Conservation (phyloP, 1,140 invertebrate genomes). For the Carposina sasakii region DNA sequence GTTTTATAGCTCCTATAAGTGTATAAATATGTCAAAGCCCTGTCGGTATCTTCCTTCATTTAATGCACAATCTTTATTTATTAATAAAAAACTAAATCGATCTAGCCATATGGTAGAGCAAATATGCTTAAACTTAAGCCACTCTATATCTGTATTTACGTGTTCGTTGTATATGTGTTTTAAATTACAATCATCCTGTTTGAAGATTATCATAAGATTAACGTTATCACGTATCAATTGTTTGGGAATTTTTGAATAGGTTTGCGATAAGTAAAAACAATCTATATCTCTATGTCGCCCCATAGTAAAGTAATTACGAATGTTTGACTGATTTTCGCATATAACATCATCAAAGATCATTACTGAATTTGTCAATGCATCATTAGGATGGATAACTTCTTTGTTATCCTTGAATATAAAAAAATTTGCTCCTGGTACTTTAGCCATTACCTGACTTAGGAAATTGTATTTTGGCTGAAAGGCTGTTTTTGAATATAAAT, state of each 20-base stretch:
- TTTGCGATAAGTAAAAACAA: slow-evolving; percentile 53
- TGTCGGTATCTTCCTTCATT: slow-evolving; percentile 35
- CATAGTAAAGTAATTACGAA: slow-evolving; percentile 50
- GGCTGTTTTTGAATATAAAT: slow-evolving; percentile 3
- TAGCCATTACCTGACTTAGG: neutral
- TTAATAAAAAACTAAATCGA: slow-evolving; percentile 32
- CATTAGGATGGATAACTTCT: slow-evolving; percentile 9
- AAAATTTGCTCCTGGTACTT: neutral
- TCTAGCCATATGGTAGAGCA: slow-evolving; percentile 39
- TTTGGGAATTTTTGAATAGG: slow-evolving; percentile 52
- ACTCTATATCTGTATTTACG: slow-evolving; percentile 40
- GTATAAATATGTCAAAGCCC: slow-evolving; percentile 25
- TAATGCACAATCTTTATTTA: slow-evolving; percentile 33
- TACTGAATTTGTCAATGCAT: slow-evolving; percentile 29
- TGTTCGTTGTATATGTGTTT: slow-evolving; percentile 55
- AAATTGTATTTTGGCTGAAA: slow-evolving; percentile 7
- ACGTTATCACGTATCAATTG: slow-evolving; percentile 51
- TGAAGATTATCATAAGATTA: slow-evolving; percentile 53
- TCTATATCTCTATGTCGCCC: slow-evolving; percentile 46
- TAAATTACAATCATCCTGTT: slow-evolving; percentile 54
- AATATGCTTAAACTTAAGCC: slow-evolving; percentile 34
- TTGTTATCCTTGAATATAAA: slow-evolving; percentile 2
- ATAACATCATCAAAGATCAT: slow-evolving; percentile 58
- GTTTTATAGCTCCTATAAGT: neutral
- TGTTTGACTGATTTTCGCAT: slow-evolving; percentile 39